Evolutionary conservation across 2,888 invertebrate genomes (phyloP), one percentile per base, ranked within the genome.

Genomic region (Agapostemon virescens): DNA sequence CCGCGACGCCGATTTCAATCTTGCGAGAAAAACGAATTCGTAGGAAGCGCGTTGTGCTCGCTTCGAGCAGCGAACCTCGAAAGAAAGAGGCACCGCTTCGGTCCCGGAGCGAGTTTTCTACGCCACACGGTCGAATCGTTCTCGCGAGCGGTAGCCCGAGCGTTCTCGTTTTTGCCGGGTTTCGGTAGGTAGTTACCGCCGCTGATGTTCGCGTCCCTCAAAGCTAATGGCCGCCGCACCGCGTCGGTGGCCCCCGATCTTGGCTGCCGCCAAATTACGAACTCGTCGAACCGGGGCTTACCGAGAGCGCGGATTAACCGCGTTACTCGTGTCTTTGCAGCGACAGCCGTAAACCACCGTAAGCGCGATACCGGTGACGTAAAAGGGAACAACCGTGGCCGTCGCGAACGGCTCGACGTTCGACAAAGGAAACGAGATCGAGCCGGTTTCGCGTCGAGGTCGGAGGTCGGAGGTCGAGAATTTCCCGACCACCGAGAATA

Each of bases 151-250:
- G 13, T 4, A 52, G 13, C 52, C 23, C 23, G 52, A 15, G 7
- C 5, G 36, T 7, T 38, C 23, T 42, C 26, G 66, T 23, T n/a
- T 26, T 40, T 30, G n/a, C 61, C 17, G 13, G 13, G 23, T 23
- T 52, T 23, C 23, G 23, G 23, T 38, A 5, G 13, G 64, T 76
- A 66, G 81, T 74, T 64, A 64, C 81, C 55, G 26, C 45, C 67
- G 45, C 64, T 78, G 33, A 83, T 69, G 38, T 72, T 75, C 73
- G n/a, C n/a, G 74, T 75, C 75, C 79, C 80, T 69, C 85, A 82
- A 82, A 84, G 83, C 77, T 83, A 85, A 85, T 77, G 64, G 72
- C n/a, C n/a, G 20, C n/a, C 9, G 20, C 20, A 2, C 7, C n/a
- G 49, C n/a, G n/a, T 6, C 52, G 42, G 42, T 17, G 15, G 26